These are phyloP conservation scores for Pseudomyrmex cubaensis DNA, from an alignment of 1,140 invertebrate genomes.

Conservation along the genomic window DNA sequence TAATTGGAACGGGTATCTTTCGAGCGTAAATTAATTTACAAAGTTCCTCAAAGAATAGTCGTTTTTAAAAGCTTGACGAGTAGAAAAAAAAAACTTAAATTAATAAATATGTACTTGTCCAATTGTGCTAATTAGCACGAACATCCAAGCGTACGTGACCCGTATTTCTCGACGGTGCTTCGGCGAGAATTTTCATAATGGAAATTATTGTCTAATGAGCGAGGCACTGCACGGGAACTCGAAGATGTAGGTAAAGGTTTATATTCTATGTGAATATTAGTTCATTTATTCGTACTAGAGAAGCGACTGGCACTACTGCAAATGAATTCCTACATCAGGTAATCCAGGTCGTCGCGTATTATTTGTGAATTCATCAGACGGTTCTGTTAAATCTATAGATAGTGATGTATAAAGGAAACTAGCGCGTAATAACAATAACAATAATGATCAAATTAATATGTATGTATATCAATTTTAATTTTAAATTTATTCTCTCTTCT, in stretches of 20 bases:
- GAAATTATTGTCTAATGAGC: constrained; percentile 44
- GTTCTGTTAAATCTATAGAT: background rate
- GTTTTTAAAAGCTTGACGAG: background rate
- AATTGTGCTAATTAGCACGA: constrained; percentile 30
- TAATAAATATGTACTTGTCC: constrained; percentile 10
- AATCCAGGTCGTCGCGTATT: constrained; percentile 33
- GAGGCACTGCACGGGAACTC: background rate
- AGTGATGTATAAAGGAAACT: background rate
- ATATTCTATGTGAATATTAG: constrained; percentile 28
- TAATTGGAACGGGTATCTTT: constrained; percentile 12
- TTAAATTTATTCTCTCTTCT: too few relatives aligned
- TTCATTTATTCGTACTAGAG: constrained; percentile 14
- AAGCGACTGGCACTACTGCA: constrained; percentile 1
- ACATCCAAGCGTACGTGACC: constrained; percentile 7
- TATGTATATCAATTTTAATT: too few relatives aligned
- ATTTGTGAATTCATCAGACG: constrained; percentile 8
- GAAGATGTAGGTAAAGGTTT: constrained; percentile 48
- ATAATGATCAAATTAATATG: too few relatives aligned
- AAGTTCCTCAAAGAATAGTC: background rate
- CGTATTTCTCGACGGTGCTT: constrained; percentile 3
- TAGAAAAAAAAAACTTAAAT: too few relatives aligned
- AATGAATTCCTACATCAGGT: constrained; percentile 36
- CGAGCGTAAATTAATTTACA: constrained; percentile 8
- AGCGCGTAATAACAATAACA: background rate
- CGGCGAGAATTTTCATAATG: constrained; percentile 50